Base-by-base conservation (phyloP, 2,797 vertebrate genomes). In the Arremon brunneinucha region DNA sequence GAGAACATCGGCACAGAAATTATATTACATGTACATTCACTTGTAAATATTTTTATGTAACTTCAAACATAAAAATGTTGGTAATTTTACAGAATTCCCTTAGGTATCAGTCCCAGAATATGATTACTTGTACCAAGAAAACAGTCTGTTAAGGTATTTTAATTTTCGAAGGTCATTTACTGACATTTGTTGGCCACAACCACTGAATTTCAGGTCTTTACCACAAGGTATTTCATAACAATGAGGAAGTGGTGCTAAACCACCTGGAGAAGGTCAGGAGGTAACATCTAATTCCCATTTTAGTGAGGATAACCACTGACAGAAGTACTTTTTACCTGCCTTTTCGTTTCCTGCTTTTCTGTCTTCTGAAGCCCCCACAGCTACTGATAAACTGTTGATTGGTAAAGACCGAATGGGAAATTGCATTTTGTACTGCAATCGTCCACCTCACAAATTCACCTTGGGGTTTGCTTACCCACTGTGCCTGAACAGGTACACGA, bases 21-120 rank as follows among this genome's bases (percentile, higher is more conserved):
- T 68, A 15, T 43, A 35, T 72, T 80, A 86, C 63, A 59, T 24
- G 83, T 94, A 94, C 93, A 64, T 94, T 97, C 92, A 80, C 77
- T 83, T 87, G 89, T 77, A 94, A 91, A 57, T 76, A 87, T 34
- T 62, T 94, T 69, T 90, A 91, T 75, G 85, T 91, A 77, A 60
- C 52, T 90, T 60, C 52, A 88, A 91, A 89, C 43, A 77, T 49
- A 23, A 84, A 91, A 90, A 76, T 39, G 76, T 50, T 59, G 77
- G 49, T 43, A 50, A 60, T 87, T 76, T 60, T 82, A 83, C 72
- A 65, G 74, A 83, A 83, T 83, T 70, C 64, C 16, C 3, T 65
- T 60, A 60, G 27, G 50, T 75, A 44, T 83, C 85, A 72, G 60
- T 60, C 57, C 60, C 50, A 72, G 81, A 85, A 85, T 63, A 74